Evolutionary conservation across 2,888 invertebrate genomes (phyloP).

Genomic region (Neoaliturus tenellus): DNA sequence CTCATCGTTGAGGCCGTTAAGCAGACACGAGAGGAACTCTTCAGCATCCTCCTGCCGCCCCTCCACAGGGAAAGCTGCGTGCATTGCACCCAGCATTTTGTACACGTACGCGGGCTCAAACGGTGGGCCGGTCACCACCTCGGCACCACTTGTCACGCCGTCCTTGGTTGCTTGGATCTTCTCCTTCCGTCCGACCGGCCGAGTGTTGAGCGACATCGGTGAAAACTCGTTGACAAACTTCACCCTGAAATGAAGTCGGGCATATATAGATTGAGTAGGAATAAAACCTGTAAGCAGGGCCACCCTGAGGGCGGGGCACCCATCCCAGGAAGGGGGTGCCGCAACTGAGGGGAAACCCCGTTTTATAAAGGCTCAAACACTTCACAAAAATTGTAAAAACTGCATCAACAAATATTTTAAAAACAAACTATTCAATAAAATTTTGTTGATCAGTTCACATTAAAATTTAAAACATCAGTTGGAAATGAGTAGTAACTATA

Average conservation of each 20-base stretch:
- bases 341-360: too few relatives aligned
- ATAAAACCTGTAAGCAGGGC: too few relatives aligned
- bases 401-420: too few relatives aligned
- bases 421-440: too few relatives aligned
- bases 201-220: slow-evolving; percentile 75
- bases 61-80: slow-evolving; percentile 84
- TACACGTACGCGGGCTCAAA: slow-evolving; percentile 94
- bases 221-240: slow-evolving; percentile 88
- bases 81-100: slow-evolving; percentile 86
- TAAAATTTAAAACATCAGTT: too few relatives aligned
- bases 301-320: too few relatives aligned
- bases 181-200: slow-evolving; percentile 72
- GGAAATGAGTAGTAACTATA: too few relatives aligned
- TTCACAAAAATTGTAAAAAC: too few relatives aligned
- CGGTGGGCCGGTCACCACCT: slow-evolving; percentile 79
- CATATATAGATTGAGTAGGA: too few relatives aligned
- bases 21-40: slow-evolving; percentile 94
- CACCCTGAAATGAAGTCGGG: slow-evolving; percentile 77
- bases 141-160: slow-evolving; percentile 51
- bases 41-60: slow-evolving; percentile 98
- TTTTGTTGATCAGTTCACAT: too few relatives aligned
- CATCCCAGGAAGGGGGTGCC: too few relatives aligned
- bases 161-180: slow-evolving; percentile 69
- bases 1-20: slow-evolving; percentile 97
- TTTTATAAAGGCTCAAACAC: too few relatives aligned